A percentile compares a stretch with the other conserved stretches of the same genome.
phyloP scores from a whole-genome alignment of 2,113 vertebrate species.

The Lethenteron reissneri region DNA sequence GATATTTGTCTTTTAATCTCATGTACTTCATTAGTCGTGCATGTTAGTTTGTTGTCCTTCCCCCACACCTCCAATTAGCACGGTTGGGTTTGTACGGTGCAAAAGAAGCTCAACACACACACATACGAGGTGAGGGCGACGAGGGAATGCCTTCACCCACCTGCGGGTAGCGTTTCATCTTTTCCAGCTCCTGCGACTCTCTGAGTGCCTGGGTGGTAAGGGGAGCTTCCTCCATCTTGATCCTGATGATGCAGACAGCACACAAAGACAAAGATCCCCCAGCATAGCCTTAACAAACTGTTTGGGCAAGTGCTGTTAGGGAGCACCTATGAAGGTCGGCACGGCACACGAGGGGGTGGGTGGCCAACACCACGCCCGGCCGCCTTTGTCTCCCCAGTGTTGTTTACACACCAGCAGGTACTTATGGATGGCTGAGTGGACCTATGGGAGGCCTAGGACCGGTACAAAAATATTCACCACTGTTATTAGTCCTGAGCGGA shows the following conservation, averaged over 20 bases:
- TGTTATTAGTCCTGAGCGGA: no score
- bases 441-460: no score
- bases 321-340: not conserved
- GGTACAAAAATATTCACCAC: no score
- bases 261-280: not conserved
- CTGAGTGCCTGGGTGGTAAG: conserved; percentile 47
- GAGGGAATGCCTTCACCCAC: conserved; percentile 17
- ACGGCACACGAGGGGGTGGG: not conserved
- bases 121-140: not conserved
- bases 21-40: not conserved
- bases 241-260: conserved; percentile 23
- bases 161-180: conserved; percentile 63
- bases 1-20: not conserved
- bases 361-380: not conserved
- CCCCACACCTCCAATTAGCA: not conserved
- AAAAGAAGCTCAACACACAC: not conserved
- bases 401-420: no score
- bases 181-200: conserved; percentile 50
- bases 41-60: not conserved
- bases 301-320: not conserved
- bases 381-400: no score
- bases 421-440: no score
- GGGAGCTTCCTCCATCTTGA: conserved; percentile 54
- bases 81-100: no score
- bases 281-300: not conserved